Conservation (phyloP, 1,140 invertebrate species). For the Zaprionus capensis region DNA sequence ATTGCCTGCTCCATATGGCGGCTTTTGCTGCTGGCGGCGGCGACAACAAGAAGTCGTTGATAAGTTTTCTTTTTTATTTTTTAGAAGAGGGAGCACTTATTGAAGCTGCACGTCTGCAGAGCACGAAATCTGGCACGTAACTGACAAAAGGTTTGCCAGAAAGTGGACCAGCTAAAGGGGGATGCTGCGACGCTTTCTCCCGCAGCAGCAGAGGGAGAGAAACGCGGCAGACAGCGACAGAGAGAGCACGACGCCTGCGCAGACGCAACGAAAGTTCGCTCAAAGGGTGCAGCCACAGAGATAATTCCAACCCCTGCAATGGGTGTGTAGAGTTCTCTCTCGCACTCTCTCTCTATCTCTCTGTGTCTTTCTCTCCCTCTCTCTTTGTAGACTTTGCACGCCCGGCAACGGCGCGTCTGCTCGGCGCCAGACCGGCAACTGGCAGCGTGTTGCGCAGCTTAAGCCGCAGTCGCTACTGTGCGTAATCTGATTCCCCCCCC, state of each 20-base stretch:
- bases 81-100: not conserved
- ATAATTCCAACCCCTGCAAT: slow-evolving; percentile 39
- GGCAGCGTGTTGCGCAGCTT: slow-evolving; percentile 65
- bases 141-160: slow-evolving; percentile 58
- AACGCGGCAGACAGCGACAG: slow-evolving; percentile 1
- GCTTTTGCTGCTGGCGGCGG: slow-evolving; percentile 34
- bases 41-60: not conserved
- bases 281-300: slow-evolving; percentile 64
- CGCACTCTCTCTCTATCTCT: slow-evolving; percentile 11
- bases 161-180: slow-evolving; percentile 54
- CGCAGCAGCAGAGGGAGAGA: not conserved
- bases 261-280: slow-evolving; percentile 24
- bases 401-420: slow-evolving; percentile 33
- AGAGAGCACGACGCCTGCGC: slow-evolving; percentile 54
- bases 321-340: slow-evolving; percentile 27
- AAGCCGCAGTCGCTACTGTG: slow-evolving; percentile 30
- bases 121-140: slow-evolving; percentile 69
- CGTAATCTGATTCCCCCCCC: slow-evolving; percentile 57
- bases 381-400: slow-evolving; percentile 17
- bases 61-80: slow-evolving; percentile 1
- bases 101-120: slow-evolving; percentile 56
- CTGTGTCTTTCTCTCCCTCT: not conserved
- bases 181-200: slow-evolving; percentile 60
- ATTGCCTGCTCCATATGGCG: slow-evolving; percentile 65
- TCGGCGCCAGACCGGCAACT: slow-evolving; percentile 58